Percentiles rank a stretch among this genome's conserved stretches.
Evolutionary conservation across 1,140 invertebrate species (phyloP).

Genomic region (Trachymyrmex cornetzi): DNA sequence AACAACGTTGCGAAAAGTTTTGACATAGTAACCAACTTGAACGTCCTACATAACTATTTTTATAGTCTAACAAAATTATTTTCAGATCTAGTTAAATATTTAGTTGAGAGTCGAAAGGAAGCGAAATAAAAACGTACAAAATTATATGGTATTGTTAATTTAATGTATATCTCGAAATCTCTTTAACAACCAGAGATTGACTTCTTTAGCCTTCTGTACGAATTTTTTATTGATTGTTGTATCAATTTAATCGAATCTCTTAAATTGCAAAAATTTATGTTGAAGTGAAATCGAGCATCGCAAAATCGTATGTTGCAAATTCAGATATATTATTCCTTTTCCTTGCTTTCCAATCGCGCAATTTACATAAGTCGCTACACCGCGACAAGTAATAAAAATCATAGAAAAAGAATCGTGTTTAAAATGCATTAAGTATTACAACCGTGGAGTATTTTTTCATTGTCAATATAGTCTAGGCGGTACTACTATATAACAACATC

Average conservation of each 20-base stretch:
- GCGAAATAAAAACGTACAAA: too few species aligned
- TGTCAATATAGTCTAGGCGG: not conserved
- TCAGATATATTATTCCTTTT: conserved; percentile 9
- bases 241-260: conserved; percentile 1
- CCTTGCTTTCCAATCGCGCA: conserved; percentile 23
- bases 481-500: not conserved
- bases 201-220: too few species aligned
- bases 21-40: too few species aligned
- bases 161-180: too few species aligned
- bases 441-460: conserved; percentile 8
- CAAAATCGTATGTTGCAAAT: conserved; percentile 10
- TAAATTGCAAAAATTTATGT: conserved; percentile 15
- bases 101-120: too few species aligned
- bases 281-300: conserved; percentile 17
- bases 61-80: too few species aligned
- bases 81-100: too few species aligned
- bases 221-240: too few species aligned
- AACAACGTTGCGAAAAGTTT: too few species aligned
- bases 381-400: conserved; percentile 48
- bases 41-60: too few species aligned
- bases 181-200: too few species aligned
- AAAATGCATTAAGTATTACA: conserved; percentile 38
- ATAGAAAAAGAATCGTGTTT: conserved; percentile 26
- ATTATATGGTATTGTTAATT: too few species aligned
- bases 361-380: conserved; percentile 27